Evolutionary conservation across 1,140 invertebrate species (phyloP).

Genomic region (Scaptomyza graminum): DNA sequence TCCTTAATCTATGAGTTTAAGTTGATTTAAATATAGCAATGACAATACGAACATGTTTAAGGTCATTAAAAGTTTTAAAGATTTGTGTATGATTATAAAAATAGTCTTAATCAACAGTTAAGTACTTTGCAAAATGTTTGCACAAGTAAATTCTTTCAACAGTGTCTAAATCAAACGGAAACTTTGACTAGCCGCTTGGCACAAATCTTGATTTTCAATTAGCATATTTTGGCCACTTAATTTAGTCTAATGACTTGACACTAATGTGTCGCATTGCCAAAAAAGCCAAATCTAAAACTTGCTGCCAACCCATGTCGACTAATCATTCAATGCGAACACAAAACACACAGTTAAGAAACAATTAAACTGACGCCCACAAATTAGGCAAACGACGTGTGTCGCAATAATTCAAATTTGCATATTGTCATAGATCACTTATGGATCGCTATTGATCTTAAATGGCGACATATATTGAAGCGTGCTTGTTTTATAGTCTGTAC

Average conservation of each 20-base stretch:
- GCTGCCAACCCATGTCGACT: constrained; percentile 23
- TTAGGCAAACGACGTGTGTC: constrained; percentile 23
- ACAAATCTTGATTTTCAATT: constrained; percentile 50
- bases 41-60: background rate
- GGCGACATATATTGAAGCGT: constrained; percentile 68
- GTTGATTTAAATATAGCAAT: background rate
- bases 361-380: constrained; percentile 48
- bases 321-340: constrained; percentile 32
- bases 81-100: background rate
- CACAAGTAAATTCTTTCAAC: constrained; percentile 11
- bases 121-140: constrained; percentile 12
- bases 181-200: constrained; percentile 50
- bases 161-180: constrained; percentile 43
- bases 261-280: constrained; percentile 44
- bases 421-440: constrained; percentile 24
- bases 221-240: constrained; percentile 67
- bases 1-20: too few relatives aligned
- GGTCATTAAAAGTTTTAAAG: too few relatives aligned
- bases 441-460: constrained; percentile 44
- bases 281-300: constrained; percentile 36
- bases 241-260: constrained; percentile 65
- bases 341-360: constrained; percentile 26
- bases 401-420: constrained; percentile 25
- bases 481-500: constrained; percentile 59
- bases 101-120: too few relatives aligned